A percentile compares a stretch with the other conserved stretches of the same genome.
These are phyloP conservation scores for Drosophila leonis DNA, from an alignment of 2,888 invertebrate species.

Conservation along the genomic window DNA sequence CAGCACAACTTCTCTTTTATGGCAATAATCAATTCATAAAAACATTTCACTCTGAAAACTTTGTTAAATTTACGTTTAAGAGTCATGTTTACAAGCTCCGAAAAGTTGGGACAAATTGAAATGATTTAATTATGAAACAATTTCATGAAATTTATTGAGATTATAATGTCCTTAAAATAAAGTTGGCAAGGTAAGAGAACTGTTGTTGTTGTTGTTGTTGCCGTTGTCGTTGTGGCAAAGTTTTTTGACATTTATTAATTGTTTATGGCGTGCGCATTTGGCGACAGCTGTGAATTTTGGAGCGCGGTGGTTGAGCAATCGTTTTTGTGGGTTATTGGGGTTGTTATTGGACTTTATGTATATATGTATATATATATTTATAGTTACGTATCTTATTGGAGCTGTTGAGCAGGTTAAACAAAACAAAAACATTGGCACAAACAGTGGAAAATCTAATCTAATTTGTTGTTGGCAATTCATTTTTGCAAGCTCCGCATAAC, in stretches of 20 bases:
- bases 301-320: conserved; percentile 31
- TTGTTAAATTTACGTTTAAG: conserved; percentile 48
- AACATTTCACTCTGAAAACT: conserved; percentile 32
- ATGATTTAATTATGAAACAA: conserved; percentile 64
- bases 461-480: conserved; percentile 43
- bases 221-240: conserved; percentile 62
- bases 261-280: conserved; percentile 66
- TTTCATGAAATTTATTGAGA: conserved; percentile 51
- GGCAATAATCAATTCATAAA: conserved; percentile 13
- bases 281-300: conserved; percentile 75
- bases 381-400: not conserved
- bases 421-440: conserved; percentile 13
- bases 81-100: conserved; percentile 70
- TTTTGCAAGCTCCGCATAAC: conserved; percentile 49
- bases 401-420: conserved; percentile 1
- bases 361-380: not conserved
- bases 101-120: conserved; percentile 39
- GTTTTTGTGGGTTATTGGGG: conserved; percentile 27
- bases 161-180: conserved; percentile 61
- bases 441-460: conserved; percentile 24
- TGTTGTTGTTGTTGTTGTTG: conserved; percentile 15
- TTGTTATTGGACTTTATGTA: conserved; percentile 12
- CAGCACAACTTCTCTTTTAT: conserved; percentile 7
- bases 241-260: conserved; percentile 79
- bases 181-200: conserved; percentile 21